phyloP scores from a whole-genome alignment of 2,113 vertebrate genomes.

The cattle (Bos taurus) region ARS-UCD2.0 NC_037339.1:24411001-24411500 shows the following conservation, averaged over 20 bases:
- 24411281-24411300: background rate
- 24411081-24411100: background rate
- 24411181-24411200: background rate
- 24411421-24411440: background rate
- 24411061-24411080: background rate
- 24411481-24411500: background rate
- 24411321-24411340: background rate
- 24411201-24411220: background rate
- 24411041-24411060: background rate
- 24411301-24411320: background rate
- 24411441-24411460: background rate
- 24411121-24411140: background rate
- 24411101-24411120: background rate
- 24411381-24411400: background rate
- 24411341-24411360: background rate
- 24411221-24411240: background rate
- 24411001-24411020: background rate
- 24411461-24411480: background rate
- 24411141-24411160: background rate
- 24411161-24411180: background rate
- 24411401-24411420: background rate
- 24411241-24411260: background rate
- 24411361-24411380: background rate
- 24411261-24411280: background rate
- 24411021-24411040: rapidly evolving